Conservation (phyloP, 2,113 vertebrate species). For the Natator depressus region DNA sequence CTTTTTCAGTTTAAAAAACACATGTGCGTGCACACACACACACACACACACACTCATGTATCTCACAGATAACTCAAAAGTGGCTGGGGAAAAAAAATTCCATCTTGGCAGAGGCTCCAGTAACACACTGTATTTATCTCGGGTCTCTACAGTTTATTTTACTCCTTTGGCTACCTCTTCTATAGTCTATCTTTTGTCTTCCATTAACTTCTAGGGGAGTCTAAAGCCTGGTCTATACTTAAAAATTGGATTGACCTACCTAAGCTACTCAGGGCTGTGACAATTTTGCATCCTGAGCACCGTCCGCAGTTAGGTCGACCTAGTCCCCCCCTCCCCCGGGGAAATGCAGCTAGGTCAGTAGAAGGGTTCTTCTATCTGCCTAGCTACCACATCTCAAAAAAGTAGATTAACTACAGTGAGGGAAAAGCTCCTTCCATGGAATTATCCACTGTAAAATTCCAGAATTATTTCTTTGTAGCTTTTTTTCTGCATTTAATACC, state of each 20-base stretch:
- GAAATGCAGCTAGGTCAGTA: background rate
- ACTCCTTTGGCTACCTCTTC: background rate
- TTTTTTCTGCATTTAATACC: background rate
- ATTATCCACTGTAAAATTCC: background rate
- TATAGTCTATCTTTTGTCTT: background rate
- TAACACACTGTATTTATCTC: background rate
- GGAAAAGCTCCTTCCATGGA: background rate
- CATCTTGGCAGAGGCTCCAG: background rate
- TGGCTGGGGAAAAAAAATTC: background rate
- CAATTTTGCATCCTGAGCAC: background rate
- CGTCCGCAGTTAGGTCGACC: background rate
- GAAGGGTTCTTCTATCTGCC: background rate
- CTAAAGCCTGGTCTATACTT: background rate
- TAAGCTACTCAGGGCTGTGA: background rate
- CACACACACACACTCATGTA: too few species aligned
- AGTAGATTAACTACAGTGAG: background rate
- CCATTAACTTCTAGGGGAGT: background rate
- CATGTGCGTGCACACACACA: too few species aligned
- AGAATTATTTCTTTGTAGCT: fast-evolving
- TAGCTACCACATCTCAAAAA: background rate
- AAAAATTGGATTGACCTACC: background rate
- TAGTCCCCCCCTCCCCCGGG: too few species aligned
- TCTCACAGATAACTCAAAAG: background rate
- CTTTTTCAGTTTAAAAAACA: background rate
- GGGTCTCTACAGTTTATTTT: background rate